Evolutionary conservation across 2,888 invertebrate genomes (phyloP), one percentile per base, ranked within the genome.

Genomic region (Hirtodrosophila histrioides): DNA sequence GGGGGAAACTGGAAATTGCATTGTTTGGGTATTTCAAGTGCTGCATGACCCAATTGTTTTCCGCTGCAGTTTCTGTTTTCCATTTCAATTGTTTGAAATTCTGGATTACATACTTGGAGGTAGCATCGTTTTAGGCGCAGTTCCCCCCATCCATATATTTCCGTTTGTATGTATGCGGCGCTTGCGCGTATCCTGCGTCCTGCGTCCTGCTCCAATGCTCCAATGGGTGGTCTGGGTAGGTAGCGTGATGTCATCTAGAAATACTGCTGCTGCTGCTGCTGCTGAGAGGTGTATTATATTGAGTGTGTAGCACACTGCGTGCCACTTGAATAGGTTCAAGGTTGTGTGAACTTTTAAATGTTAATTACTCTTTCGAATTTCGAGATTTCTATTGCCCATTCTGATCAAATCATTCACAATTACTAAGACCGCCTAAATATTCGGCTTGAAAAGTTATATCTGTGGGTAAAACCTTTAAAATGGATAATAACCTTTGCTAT

Each of bases 221-320:
- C 12, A 23, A 7, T 10, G 9, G 33, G 27, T n/a, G 6, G 29
- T 48, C 29, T 33, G 36, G 39, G 12, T 23, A 39, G 51, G 69
- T 53, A 61, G 61, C 12, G 79, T 89, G 89, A 89, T 89, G 89
- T 90, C 90, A 90, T 82, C 78, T 79, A 74, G 50, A 56, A 45
- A 49, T 69, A 54, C 61, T 48, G 66, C 65, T 68, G 68, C 37
- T 55, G 61, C 45, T 40, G 55, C 44, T 53, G 31, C 31, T 31
- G 9, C 31, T 27, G 27, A 31, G 7, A 8, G 45, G 36, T 43
- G 39, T 40, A 44, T 24, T 35, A 44, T 11, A 29, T 35, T 33
- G 46, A 53, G 36, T 62, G 53, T 40, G 6, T 27, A 27, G 4
- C 6, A 31, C 31, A 31, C 31, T 8, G 31, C 31, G 6, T 1